A percentile compares a stretch with the other conserved stretches of the same genome.
Evolutionary conservation across 2,113 vertebrate genomes (phyloP).

Genomic region (Serilophus lunatus): DNA sequence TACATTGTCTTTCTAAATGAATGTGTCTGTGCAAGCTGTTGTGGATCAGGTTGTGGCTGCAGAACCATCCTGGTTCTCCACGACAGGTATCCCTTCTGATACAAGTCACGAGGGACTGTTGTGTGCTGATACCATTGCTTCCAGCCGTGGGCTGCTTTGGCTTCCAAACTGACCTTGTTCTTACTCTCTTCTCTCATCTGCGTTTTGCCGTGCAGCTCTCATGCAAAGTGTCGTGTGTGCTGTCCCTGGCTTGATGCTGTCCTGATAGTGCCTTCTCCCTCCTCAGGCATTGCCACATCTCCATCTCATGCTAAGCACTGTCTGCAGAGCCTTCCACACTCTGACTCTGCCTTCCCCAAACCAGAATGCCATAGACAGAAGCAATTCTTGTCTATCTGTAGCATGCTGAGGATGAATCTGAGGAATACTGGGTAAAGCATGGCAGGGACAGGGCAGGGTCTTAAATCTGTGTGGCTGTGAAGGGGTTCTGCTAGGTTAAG

Average conservation of each 20-base stretch:
- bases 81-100: background rate
- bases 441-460: background rate
- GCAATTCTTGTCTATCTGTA: background rate
- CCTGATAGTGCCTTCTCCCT: background rate
- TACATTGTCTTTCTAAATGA: background rate
- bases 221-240: background rate
- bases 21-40: background rate
- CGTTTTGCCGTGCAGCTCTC: background rate
- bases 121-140: background rate
- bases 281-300: background rate
- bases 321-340: background rate
- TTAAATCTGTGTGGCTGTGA: background rate
- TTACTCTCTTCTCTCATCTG: background rate
- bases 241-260: background rate
- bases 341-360: background rate
- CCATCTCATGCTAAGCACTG: background rate
- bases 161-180: background rate
- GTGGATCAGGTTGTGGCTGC: background rate
- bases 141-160: background rate
- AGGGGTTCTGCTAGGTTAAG: background rate
- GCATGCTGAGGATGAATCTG: rapidly evolving
- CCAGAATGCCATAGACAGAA: background rate
- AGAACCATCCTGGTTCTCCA: background rate
- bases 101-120: background rate
- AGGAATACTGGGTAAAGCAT: background rate